Conservation (phyloP, 2,113 vertebrate species). For the Galemys pyrenaicus region DNA sequence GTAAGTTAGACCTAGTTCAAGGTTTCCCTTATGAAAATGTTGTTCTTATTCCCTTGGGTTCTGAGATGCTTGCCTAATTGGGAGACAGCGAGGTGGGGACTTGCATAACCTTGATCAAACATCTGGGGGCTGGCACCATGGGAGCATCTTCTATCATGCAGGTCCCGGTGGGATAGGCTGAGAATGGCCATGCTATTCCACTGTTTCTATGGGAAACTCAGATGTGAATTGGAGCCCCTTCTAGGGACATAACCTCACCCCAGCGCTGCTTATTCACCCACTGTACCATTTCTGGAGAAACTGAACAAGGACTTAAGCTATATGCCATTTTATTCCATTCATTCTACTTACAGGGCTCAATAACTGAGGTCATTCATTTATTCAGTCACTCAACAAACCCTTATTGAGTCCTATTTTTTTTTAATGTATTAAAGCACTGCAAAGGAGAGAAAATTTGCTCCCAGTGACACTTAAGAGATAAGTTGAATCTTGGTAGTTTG, state of each 20-base stretch:
- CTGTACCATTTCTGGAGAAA: neutral
- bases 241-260: neutral
- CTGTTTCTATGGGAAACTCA: neutral
- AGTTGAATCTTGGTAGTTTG: neutral
- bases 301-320: neutral
- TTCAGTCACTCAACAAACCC: neutral
- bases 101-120: neutral
- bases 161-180: neutral
- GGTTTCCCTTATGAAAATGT: neutral
- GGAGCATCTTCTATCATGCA: neutral
- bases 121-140: neutral
- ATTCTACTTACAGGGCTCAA: neutral
- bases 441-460: neutral
- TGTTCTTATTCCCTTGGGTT: constrained; percentile 30
- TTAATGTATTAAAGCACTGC: neutral
- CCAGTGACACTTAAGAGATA: neutral
- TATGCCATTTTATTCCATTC: neutral
- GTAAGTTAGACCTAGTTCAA: neutral
- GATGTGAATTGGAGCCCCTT: neutral
- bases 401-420: neutral
- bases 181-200: neutral
- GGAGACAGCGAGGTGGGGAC: neutral
- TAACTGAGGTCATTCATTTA: constrained; percentile 30
- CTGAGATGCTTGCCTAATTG: neutral
- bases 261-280: neutral